phyloP scores from a whole-genome alignment of 2,797 vertebrate genomes.

The Kryptolebias ocellatus region DNA sequence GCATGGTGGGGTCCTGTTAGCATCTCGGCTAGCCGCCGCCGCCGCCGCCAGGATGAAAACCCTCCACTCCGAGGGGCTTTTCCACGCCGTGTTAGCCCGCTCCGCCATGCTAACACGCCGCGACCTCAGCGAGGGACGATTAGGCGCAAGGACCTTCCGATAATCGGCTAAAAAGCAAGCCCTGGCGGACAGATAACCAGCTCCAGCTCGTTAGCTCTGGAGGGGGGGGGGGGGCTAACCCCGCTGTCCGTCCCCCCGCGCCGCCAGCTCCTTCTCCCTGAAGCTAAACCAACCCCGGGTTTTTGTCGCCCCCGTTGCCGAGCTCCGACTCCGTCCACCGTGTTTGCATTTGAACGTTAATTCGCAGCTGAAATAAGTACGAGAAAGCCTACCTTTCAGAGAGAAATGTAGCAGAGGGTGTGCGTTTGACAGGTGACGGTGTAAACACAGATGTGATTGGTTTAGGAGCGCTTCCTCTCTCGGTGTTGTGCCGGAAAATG shows the following conservation, averaged over 20 bases:
- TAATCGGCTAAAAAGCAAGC: conserved; percentile 74
- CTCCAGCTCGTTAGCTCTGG: conserved; percentile 59
- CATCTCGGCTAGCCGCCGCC: conserved; percentile 26
- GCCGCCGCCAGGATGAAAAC: not conserved
- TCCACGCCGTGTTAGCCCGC: not conserved
- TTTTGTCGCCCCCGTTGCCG: not conserved
- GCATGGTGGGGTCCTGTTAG: conserved; percentile 44
- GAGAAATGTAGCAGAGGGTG: conserved; percentile 67
- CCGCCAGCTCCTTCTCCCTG: not conserved
- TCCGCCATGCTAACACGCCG: conserved; percentile 41
- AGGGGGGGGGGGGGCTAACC: conserved; percentile 51
- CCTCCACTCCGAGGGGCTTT: not conserved
- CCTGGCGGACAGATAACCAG: conserved; percentile 58
- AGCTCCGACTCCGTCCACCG: too few relatives aligned
- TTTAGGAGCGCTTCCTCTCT: conserved; percentile 70
- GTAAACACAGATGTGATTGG: conserved; percentile 81
- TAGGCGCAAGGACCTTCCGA: conserved; percentile 70
- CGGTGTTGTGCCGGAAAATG: not conserved
- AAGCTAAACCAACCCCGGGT: not conserved
- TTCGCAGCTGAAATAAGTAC: not conserved
- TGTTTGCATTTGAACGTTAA: not conserved
- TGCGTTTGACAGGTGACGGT: conserved; percentile 79
- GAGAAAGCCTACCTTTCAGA: conserved; percentile 68
- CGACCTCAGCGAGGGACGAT: conserved; percentile 60
- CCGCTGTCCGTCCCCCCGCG: conserved; percentile 38